Base-by-base conservation (phyloP, 1,140 invertebrate species). In the Ostrea edulis region DNA sequence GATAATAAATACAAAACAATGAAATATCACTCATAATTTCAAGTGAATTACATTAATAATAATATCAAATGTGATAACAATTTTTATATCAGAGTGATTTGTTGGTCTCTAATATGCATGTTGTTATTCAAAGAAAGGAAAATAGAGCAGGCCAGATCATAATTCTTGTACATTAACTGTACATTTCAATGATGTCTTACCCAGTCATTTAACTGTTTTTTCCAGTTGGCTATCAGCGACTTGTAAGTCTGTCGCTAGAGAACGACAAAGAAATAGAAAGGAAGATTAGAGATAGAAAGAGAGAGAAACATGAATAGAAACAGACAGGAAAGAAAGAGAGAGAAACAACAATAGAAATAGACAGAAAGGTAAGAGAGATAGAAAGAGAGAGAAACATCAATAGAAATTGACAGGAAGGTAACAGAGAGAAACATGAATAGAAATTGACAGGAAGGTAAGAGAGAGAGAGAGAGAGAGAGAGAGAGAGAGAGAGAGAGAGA, bases 161-260 rank as follows among this genome's bases (percentile, higher is more conserved):
- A 62, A n/a, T 62, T 62, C 17, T 7, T 20, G 17, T 20, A 62
- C 0, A 20, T 20, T n/a, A 25, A 3, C 3, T 44, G 3, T 77
- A 29, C 7, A 8, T 77, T 12, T 11, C 8, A 29, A 77, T 77
- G 11, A 9, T 35, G 68, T 29, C 68, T 77, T 77, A 77, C 68
- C 68, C 68, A 77, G 25, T 77, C 68, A 44, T 77, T 14, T 25
- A 77, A 77, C 68, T 77, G 68, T 12, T 77, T 17, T 25, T 25
- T 77, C 68, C 68, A 77, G 68, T 77, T 77, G 68, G 68, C 68
- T 9, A 77, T 44, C 68, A 77, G 68, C 14, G 68, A 77, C 7
- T 25, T 77, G 68, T 77, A 44, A 44, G 68, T 11, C 29, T 44
- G 68, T 77, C 68, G 68, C 68, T 77, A 77, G 35, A 62, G 68